Evolutionary conservation across 2,113 vertebrate species (phyloP).

Genomic region (Anser cygnoides): DNA sequence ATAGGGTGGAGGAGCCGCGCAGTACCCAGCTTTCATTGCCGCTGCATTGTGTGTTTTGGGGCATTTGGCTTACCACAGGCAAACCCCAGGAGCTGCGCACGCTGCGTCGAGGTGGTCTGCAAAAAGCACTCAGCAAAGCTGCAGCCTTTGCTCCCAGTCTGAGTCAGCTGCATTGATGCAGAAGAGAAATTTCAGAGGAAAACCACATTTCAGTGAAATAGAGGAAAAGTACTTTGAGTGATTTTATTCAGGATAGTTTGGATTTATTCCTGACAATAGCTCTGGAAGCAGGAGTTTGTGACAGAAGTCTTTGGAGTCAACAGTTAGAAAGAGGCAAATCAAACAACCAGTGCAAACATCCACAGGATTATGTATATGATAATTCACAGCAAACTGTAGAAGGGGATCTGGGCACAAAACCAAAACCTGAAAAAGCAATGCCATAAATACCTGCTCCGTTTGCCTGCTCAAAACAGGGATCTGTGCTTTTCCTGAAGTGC

Average conservation of each 20-base stretch:
- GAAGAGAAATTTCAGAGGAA: background rate
- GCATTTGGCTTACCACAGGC: background rate
- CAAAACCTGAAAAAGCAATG: background rate
- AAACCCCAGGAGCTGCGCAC: background rate
- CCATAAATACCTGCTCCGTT: background rate
- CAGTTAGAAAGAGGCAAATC: background rate
- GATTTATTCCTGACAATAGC: constrained; percentile 28
- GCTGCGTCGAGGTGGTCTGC: accelerated
- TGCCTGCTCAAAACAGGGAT: background rate
- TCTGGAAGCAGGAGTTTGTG: constrained; percentile 19
- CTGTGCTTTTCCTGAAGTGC: background rate
- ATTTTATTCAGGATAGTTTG: constrained; percentile 28
- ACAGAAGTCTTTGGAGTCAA: background rate
- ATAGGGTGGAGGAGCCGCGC: background rate
- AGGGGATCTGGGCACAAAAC: background rate
- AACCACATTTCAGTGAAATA: background rate
- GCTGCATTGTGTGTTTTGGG: background rate
- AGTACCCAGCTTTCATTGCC: background rate
- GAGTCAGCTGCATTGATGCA: accelerated
- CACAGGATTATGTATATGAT: background rate
- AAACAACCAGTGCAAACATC: background rate
- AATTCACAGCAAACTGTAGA: constrained; percentile 42
- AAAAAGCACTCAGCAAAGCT: background rate
- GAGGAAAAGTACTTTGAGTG: background rate
- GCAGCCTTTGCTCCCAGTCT: background rate